phyloP scores from a whole-genome alignment of 2,113 vertebrate genomes.

The Oncorhynchus tshawytscha region DNA sequence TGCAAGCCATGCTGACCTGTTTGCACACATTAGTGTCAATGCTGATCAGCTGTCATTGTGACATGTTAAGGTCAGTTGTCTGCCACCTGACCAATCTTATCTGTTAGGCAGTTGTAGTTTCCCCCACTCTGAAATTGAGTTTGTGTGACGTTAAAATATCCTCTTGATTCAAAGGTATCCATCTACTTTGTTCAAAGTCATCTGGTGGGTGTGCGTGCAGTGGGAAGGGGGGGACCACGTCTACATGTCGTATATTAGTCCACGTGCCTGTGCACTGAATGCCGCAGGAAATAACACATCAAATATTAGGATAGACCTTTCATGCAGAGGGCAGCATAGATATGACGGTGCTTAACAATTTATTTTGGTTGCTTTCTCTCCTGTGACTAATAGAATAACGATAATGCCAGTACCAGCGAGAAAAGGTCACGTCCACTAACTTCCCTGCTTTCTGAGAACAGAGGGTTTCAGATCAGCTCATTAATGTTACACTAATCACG shows the following conservation, averaged over 20 bases:
- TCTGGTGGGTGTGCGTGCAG: not conserved
- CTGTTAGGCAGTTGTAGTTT: no score
- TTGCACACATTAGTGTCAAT: no score
- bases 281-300: slow-evolving; percentile 59
- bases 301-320: slow-evolving; percentile 44
- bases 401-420: not conserved
- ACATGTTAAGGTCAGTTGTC: no score
- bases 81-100: no score
- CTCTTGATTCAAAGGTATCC: no score
- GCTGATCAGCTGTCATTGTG: no score
- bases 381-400: slow-evolving; percentile 49
- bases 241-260: slow-evolving; percentile 42
- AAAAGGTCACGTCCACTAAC: no score
- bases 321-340: slow-evolving; percentile 23
- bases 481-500: not conserved
- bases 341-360: slow-evolving; percentile 42
- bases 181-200: not conserved
- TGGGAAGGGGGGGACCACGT: slow-evolving; percentile 34
- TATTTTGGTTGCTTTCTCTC: slow-evolving; percentile 38
- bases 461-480: no score
- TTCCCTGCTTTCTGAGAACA: no score
- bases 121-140: no score
- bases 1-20: no score
- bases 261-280: slow-evolving; percentile 37
- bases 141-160: no score